phyloP scores from a whole-genome alignment of 2,888 invertebrate species.

The Stenodema calcarata region DNA sequence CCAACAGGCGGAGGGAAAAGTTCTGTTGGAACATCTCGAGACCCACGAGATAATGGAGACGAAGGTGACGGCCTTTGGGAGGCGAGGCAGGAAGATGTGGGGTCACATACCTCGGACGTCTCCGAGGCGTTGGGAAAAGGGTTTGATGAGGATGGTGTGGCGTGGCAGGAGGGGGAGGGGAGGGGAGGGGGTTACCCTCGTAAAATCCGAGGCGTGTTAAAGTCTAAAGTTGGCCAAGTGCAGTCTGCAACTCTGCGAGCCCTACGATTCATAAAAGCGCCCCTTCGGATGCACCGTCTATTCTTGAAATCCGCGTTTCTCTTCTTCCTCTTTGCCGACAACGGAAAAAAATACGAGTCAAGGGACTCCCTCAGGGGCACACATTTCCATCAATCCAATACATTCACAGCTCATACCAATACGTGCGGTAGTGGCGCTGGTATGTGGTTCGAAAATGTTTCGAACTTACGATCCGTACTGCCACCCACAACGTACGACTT shows the following conservation, averaged over 20 bases:
- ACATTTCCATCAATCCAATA: no score
- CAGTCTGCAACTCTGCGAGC: background rate
- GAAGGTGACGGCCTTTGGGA: constrained; percentile 7
- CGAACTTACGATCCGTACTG: no score
- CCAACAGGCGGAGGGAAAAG: background rate
- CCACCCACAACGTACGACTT: no score
- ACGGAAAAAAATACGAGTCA: no score
- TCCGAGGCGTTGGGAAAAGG: background rate
- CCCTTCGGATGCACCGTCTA: background rate
- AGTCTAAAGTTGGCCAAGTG: background rate
- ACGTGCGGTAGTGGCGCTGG: no score
- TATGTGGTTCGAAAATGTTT: no score
- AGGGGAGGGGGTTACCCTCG: background rate
- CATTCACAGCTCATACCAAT: no score
- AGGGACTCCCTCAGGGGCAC: no score
- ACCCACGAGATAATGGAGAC: background rate
- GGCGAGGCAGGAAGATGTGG: background rate
- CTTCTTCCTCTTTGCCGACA: background rate
- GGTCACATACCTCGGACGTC: constrained; percentile 15
- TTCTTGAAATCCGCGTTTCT: background rate
- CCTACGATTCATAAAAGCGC: background rate
- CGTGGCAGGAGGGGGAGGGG: background rate
- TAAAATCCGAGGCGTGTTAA: constrained; percentile 28
- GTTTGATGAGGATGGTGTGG: background rate
- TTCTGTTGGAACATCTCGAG: background rate